These are phyloP conservation scores for Salvelinus sp. DNA, from an alignment of 2,113 vertebrate species.

Conservation along the genomic window DNA sequence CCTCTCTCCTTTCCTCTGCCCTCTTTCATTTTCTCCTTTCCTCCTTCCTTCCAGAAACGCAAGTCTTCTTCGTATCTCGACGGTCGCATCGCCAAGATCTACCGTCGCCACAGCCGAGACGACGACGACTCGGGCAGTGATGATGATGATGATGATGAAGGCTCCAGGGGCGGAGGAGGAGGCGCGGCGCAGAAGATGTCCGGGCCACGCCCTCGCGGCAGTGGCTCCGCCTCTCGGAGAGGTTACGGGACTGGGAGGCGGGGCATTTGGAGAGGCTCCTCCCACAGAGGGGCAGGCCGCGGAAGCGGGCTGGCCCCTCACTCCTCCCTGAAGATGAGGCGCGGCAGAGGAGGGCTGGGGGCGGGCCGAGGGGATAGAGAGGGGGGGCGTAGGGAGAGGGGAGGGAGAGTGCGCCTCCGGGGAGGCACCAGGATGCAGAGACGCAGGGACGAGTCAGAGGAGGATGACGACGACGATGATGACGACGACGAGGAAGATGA, in stretches of 20 bases:
- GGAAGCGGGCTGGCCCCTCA: slow-evolving; percentile 21
- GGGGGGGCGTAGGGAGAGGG: slow-evolving; percentile 54
- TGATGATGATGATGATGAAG: slow-evolving; percentile 66
- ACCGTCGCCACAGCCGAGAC: slow-evolving; percentile 65
- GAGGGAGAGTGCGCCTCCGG: slow-evolving; percentile 65
- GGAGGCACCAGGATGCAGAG: slow-evolving; percentile 73
- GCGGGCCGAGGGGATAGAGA: slow-evolving; percentile 31
- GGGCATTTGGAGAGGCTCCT: slow-evolving; percentile 61
- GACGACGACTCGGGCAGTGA: slow-evolving; percentile 70
- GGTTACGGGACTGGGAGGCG: slow-evolving; percentile 59
- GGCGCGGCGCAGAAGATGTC: slow-evolving; percentile 52
- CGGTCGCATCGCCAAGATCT: slow-evolving; percentile 73
- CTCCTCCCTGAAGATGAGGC: slow-evolving; percentile 60
- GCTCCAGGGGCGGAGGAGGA: neutral
- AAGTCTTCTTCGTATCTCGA: slow-evolving; percentile 71
- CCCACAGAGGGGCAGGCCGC: slow-evolving; percentile 58
- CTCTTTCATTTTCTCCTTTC: neutral
- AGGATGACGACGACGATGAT: slow-evolving; percentile 47
- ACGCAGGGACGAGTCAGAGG: slow-evolving; percentile 68
- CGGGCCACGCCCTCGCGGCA: slow-evolving; percentile 48
- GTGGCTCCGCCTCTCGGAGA: slow-evolving; percentile 74
- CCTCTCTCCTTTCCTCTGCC: too few relatives aligned
- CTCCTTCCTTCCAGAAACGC: slow-evolving; percentile 62
- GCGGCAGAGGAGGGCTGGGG: slow-evolving; percentile 55
- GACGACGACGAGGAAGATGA: slow-evolving; percentile 52